Base-by-base conservation (phyloP, 2,113 vertebrate species). In the Pagrus major region DNA sequence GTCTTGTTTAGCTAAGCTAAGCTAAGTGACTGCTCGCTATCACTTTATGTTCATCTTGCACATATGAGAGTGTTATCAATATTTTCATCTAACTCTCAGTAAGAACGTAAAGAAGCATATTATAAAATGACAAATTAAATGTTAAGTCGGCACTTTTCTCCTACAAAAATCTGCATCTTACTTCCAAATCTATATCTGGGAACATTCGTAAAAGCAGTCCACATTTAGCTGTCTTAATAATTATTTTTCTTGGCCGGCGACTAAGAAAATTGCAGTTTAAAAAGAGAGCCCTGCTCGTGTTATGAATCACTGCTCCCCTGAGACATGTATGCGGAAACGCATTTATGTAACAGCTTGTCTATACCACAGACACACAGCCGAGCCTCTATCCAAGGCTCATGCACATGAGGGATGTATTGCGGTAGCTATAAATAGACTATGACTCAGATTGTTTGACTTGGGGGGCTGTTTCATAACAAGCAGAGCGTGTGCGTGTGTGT, bases 361-460 rank as follows among this genome's bases (percentile, higher is more conserved):
- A 80, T 87, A 88, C 68, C 74, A 27, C 83, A 78, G 58, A 88
- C 60, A 47, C 63, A 47, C 55, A 49, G n/a, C 7, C 5, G 8
- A 74, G 83, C 64, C 66, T 39, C 65, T 35, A 31, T 66, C 72
- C 33, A 6, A 33, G 68, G n/a, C 77, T 60, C 56, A 70, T 54
- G 76, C 86, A 81, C 83, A 82, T 61, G 31, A 63, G 76, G 76
- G 90, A 92, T 90, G 86, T 80, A 83, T 83, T 51, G 88, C 71
- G 20, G 80, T 10, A 27, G 70, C 85, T 91, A 93, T 85, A 91
- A 91, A 94, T 93, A 92, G 86, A 31, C 67, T 20, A 61, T 92
- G 89, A 93, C 83, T 94, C 91, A 92, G 69, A 85, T 79, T 88
- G 85, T 83, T 78, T 85, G 86, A 86, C 89, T 89, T 90, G 84